These are phyloP conservation scores for Mohoua ochrocephala DNA, from an alignment of 2,113 vertebrate genomes.

Conservation along the genomic window DNA sequence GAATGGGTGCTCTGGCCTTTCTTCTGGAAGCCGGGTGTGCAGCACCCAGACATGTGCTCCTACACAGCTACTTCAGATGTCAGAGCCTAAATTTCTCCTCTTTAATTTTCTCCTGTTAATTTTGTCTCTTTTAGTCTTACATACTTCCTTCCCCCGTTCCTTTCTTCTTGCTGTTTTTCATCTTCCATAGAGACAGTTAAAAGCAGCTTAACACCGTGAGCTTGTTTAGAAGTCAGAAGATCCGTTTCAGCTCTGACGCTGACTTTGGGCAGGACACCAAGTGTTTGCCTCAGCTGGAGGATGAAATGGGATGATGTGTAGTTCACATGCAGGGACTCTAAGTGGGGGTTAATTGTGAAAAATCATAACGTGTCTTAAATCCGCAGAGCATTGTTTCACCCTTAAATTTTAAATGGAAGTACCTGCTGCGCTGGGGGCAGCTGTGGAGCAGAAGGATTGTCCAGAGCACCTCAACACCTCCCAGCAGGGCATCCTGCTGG, in stretches of 20 bases:
- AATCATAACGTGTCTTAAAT: background rate
- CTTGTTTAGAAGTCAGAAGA: slow-evolving; percentile 44
- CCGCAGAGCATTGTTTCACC: background rate
- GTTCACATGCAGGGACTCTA: background rate
- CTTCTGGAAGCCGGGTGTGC: background rate
- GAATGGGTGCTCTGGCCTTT: background rate
- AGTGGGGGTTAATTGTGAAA: background rate
- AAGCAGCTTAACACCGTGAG: slow-evolving; percentile 37
- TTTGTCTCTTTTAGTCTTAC: slow-evolving; percentile 27
- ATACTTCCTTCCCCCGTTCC: background rate
- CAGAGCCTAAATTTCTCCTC: background rate
- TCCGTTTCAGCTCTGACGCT: slow-evolving; percentile 1
- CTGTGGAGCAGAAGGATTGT: background rate
- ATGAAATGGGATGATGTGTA: background rate
- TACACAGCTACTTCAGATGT: background rate
- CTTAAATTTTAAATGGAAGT: background rate
- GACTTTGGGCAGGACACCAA: slow-evolving; percentile 50
- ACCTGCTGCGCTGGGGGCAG: background rate
- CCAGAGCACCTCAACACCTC: background rate
- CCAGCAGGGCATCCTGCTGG: accelerated
- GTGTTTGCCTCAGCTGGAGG: slow-evolving; percentile 43
- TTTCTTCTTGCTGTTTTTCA: slow-evolving; percentile 40
- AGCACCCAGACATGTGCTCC: background rate
- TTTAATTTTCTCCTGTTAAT: slow-evolving; percentile 49
- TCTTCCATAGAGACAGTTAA: slow-evolving; percentile 11